Conservation (phyloP, 2,113 vertebrate species). For the Camelus bactrianus region DNA sequence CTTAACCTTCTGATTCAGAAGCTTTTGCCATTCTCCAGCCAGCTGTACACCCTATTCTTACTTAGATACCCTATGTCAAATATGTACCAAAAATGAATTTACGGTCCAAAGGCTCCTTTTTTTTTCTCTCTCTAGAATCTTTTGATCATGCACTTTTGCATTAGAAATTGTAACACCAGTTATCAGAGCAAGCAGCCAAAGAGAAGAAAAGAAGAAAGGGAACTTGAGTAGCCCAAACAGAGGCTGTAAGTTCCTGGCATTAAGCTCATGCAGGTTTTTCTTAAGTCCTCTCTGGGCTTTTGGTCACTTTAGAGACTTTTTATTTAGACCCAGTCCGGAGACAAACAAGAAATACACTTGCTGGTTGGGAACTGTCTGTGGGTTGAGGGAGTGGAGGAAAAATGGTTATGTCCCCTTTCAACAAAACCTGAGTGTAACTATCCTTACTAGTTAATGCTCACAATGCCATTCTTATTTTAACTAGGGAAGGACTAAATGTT, state of each 20-base stretch:
- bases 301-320: not conserved
- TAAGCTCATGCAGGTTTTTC: not conserved
- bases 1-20: not conserved
- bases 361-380: not conserved
- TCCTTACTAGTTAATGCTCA: not conserved
- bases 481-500: not conserved
- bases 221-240: not conserved
- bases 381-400: not conserved
- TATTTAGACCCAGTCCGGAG: not conserved
- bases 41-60: not conserved
- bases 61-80: not conserved
- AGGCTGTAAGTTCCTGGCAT: not conserved
- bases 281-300: not conserved
- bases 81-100: not conserved
- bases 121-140: constrained; percentile 21
- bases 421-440: not conserved
- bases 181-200: not conserved
- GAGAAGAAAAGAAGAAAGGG: constrained; percentile 11
- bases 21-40: not conserved
- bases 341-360: not conserved
- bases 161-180: not conserved
- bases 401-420: not conserved
- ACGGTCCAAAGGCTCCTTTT: not conserved
- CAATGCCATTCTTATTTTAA: constrained; percentile 1
- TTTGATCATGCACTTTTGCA: not conserved